Percentiles rank a stretch among this genome's conserved stretches.
These are phyloP conservation scores for Macropus fuliginosus DNA, from an alignment of 2,797 vertebrate genomes.

Conservation along the genomic window DNA sequence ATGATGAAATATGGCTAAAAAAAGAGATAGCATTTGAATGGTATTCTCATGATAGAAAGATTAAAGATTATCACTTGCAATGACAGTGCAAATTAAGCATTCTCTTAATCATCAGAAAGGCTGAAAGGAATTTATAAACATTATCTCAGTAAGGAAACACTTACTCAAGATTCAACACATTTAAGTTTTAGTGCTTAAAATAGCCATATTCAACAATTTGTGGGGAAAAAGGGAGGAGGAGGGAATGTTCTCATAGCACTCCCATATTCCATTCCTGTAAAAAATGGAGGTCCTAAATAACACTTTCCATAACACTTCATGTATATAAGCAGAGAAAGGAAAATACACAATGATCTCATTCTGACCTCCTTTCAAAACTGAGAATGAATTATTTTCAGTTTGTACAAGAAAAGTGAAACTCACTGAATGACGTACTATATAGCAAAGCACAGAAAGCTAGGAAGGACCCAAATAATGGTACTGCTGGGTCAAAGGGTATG, in stretches of 20 bases:
- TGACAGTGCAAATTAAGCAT: neutral
- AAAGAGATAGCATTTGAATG: neutral
- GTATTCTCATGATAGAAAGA: conserved; percentile 7
- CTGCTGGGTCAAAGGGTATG: neutral
- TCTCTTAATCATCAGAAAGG: conserved; percentile 38
- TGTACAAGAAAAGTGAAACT: conserved; percentile 35
- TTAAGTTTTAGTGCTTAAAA: conserved; percentile 56
- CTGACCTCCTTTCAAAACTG: conserved; percentile 48
- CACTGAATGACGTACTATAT: conserved; percentile 12
- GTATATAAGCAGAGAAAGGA: conserved; percentile 40
- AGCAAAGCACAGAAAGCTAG: neutral
- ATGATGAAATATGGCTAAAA: neutral
- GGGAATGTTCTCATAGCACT: conserved; percentile 21
- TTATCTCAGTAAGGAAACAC: conserved; percentile 36
- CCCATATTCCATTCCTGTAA: conserved; percentile 14
- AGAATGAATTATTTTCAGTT: conserved; percentile 62
- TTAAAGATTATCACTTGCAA: neutral
- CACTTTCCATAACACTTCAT: conserved; percentile 34
- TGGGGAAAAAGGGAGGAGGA: conserved; percentile 18
- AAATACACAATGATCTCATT: conserved; percentile 46
- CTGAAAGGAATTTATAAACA: conserved; percentile 5
- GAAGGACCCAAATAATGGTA: neutral
- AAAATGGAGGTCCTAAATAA: conserved; percentile 25
- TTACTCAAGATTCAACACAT: conserved; percentile 41
- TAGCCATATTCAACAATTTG: conserved; percentile 22